phyloP scores from a whole-genome alignment of 2,888 invertebrate genomes.

The Microctonus aethiopoides region DNA sequence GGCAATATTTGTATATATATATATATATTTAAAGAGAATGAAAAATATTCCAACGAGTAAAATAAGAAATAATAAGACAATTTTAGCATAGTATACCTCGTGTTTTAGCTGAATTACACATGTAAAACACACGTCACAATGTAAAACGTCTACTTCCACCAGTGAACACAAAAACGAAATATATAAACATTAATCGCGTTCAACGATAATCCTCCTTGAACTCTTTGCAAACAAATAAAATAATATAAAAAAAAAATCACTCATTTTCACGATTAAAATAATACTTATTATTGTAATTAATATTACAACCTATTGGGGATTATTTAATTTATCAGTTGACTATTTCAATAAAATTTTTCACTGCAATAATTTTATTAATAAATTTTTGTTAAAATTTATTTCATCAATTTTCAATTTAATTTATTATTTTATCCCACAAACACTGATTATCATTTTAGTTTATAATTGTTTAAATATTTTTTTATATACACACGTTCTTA shows the following conservation, averaged over 20 bases:
- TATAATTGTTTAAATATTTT: background rate
- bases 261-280: background rate
- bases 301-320: background rate
- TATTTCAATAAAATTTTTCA: background rate
- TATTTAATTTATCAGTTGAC: background rate
- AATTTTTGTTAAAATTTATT: background rate
- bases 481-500: background rate
- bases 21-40: no score
- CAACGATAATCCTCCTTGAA: background rate
- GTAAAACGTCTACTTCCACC: background rate
- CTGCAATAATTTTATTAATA: no score
- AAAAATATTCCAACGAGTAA: background rate
- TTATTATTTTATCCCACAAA: background rate
- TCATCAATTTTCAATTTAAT: background rate
- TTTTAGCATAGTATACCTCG: no score
- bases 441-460: background rate
- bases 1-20: no score
- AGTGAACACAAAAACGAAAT: background rate
- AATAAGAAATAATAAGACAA: background rate
- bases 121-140: conserved; percentile 13
- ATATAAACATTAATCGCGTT: background rate
- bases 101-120: background rate
- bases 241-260: background rate
- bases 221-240: background rate
- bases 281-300: background rate